phyloP scores from a whole-genome alignment of 2,797 vertebrate genomes.

The Helicolenus hilgendorfi region DNA sequence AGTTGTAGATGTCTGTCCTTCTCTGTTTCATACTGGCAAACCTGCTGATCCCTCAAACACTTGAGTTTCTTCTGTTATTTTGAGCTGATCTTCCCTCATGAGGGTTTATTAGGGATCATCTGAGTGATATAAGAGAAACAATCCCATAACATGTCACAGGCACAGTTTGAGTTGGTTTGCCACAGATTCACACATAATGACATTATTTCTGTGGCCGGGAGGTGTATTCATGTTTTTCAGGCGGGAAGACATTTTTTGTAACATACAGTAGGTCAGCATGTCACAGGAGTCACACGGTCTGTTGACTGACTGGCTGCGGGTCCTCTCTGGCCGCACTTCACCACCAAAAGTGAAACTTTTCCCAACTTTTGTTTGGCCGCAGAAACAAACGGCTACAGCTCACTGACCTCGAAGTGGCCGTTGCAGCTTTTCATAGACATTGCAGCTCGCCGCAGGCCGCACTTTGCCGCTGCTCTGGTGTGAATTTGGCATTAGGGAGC shows the following conservation, averaged over 20 bases:
- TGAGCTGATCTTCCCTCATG: not conserved
- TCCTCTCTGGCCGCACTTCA: not conserved
- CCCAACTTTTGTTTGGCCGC: not conserved
- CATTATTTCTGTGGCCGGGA: not conserved
- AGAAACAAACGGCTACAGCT: no score
- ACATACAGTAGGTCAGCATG: not conserved
- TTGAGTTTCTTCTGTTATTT: not conserved
- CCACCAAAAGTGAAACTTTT: not conserved
- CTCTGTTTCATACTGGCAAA: not conserved
- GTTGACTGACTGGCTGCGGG: not conserved
- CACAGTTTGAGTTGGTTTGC: no score
- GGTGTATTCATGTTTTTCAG: not conserved
- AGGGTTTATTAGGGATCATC: not conserved
- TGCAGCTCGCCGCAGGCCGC: not conserved
- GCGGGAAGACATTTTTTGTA: not conserved
- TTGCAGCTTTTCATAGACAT: not conserved
- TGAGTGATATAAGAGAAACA: not conserved
- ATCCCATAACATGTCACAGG: not conserved
- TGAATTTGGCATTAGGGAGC: not conserved
- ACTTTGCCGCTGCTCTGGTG: not conserved
- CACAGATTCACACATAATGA: not conserved
- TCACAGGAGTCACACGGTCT: not conserved
- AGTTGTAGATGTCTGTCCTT: not conserved
- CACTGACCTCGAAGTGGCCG: no score
- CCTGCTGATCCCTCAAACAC: not conserved